Conservation (phyloP, 1,140 invertebrate genomes). For the Drosophila parabipectinata region DNA sequence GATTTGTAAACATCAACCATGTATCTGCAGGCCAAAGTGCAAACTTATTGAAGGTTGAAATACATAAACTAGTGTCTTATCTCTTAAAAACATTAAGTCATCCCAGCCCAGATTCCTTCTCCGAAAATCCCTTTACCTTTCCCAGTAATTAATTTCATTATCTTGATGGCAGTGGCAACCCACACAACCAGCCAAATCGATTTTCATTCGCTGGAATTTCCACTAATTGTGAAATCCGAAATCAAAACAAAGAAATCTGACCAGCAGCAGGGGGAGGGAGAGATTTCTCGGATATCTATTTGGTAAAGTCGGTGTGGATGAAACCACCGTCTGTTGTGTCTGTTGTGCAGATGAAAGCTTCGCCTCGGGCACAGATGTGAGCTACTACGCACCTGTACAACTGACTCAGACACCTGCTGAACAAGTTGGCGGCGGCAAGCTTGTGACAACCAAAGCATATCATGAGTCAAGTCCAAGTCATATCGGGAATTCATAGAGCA, state of each 20-base stretch:
- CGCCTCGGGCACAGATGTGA: slow-evolving; percentile 1
- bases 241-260: slow-evolving; percentile 33
- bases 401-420: slow-evolving; percentile 62
- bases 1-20: slow-evolving; percentile 4
- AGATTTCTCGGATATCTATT: slow-evolving; percentile 27
- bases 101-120: not conserved
- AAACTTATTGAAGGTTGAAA: not conserved
- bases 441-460: slow-evolving; percentile 47
- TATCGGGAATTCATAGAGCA: too few species aligned
- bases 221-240: slow-evolving; percentile 68
- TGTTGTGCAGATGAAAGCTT: slow-evolving; percentile 8
- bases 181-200: slow-evolving; percentile 30
- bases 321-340: not conserved
- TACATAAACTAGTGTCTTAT: too few species aligned
- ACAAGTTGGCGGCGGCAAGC: slow-evolving; percentile 53
- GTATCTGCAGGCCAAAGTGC: not conserved
- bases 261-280: not conserved
- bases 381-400: slow-evolving; percentile 29
- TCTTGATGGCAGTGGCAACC: slow-evolving; percentile 26
- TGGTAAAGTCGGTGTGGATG: slow-evolving; percentile 1
- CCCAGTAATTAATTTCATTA: slow-evolving; percentile 27
- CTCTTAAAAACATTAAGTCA: not conserved
- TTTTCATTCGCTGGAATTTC: slow-evolving; percentile 59
- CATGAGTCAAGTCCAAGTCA: slow-evolving; percentile 35
- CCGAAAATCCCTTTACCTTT: not conserved